Conservation (phyloP, 2,113 vertebrate genomes). For the Protobothrops mucrosquamatus region DNA sequence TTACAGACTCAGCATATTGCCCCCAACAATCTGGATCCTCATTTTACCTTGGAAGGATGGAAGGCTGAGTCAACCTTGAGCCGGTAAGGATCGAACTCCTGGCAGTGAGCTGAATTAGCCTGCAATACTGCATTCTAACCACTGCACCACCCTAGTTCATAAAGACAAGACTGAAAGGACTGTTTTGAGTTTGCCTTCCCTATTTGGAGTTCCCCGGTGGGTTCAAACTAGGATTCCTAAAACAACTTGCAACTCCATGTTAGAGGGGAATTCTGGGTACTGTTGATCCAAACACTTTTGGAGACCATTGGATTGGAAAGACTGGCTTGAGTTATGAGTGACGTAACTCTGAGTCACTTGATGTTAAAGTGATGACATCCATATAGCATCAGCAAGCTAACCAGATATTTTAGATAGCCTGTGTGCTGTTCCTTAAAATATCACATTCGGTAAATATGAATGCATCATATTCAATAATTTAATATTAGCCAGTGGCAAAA, state of each 20-base stretch:
- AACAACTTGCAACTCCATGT: not conserved
- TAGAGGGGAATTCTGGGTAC: not conserved
- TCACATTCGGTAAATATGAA: too few relatives aligned
- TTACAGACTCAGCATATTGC: too few relatives aligned
- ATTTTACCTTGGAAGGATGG: too few relatives aligned
- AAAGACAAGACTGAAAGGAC: not conserved
- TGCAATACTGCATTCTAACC: too few relatives aligned
- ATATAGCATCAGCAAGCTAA: not conserved
- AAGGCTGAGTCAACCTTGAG: too few relatives aligned
- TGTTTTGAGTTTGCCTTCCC: not conserved
- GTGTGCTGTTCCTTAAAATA: not conserved
- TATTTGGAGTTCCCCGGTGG: not conserved
- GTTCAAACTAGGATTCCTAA: not conserved
- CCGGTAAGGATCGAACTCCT: too few relatives aligned
- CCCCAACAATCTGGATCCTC: too few relatives aligned
- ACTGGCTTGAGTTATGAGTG: not conserved
- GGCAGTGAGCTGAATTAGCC: too few relatives aligned
- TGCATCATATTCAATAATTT: slow-evolving; percentile 28
- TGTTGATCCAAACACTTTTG: not conserved
- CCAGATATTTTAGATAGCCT: not conserved
- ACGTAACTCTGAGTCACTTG: not conserved
- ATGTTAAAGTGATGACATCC: not conserved
- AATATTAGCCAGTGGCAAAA: not conserved
- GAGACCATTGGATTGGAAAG: not conserved
- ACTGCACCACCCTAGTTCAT: too few relatives aligned